Evolutionary conservation across 1,140 invertebrate species (phyloP), one percentile per base, ranked within the genome.

Genomic region (Helicoverpa armigera): DNA sequence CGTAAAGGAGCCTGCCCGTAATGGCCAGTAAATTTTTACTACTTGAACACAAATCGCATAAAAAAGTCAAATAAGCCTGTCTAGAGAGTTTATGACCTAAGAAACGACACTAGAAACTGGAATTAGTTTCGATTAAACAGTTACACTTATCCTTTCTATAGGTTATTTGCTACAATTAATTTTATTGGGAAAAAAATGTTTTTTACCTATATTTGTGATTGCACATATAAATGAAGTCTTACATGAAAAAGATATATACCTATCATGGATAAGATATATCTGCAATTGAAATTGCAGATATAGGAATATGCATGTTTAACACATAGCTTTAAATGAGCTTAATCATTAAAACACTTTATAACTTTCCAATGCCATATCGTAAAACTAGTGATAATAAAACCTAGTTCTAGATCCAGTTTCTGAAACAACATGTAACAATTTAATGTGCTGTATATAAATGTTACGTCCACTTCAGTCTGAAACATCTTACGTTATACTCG

Each of bases 11-110:
- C 74, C 81, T 67, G 80, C 29, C 56, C 31, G 60, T 82, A 85
- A 85, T 82, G 70, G 81, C 69, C 73, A 83, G 74, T 87, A 87
- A 84, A 84, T 79, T 84, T 87, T 87, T 87, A 87, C 76, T 78
- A 69, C 82, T 53, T 56, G 54, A 83, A 84, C 82, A 80, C 74
- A 80, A 82, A 63, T 81, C 81, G 78, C 81, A 82, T 82, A 85
- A 86, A 80, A 82, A 74, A 50, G 77, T 79, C 81, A 84, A 83
- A 83, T 86, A 87, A 86, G 79, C 75, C 69, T n/a, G 65, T 78
- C 77, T 56, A 16, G 56, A 67, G 73, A 83, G 72, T 85, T 86
- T 80, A 82, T 79, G 23, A 9, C 13, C 16, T 58, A 79, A 69
- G 51, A 60, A 78, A 75, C 53, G 54, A 51, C 58, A 74, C 72